Percentiles rank a stretch among this genome's conserved stretches.
These are phyloP conservation scores for Hypanus sabinus DNA, from an alignment of 2,113 vertebrate species.

Conservation along the genomic window DNA sequence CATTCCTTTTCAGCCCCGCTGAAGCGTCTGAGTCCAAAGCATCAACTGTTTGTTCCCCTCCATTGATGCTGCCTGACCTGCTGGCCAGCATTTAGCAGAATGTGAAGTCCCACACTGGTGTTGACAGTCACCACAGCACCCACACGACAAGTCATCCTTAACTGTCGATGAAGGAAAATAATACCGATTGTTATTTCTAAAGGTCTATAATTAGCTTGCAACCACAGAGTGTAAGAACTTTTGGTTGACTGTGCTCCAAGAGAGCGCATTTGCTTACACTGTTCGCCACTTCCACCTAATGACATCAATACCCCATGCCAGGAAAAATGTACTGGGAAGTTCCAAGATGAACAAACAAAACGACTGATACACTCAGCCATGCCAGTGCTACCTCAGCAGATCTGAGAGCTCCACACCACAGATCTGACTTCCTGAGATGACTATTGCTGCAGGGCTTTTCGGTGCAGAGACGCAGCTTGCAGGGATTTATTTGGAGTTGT, in stretches of 20 bases:
- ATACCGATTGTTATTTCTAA: neutral
- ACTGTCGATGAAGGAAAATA: no score
- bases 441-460: neutral
- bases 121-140: no score
- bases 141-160: no score
- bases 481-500: no score
- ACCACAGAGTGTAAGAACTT: neutral
- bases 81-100: no score
- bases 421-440: neutral
- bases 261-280: neutral
- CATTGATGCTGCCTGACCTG: no score
- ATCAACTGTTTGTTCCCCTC: no score
- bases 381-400: neutral
- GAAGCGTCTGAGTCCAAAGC: no score
- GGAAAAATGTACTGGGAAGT: slow-evolving; percentile 17
- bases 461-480: neutral
- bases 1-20: no score
- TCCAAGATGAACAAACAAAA: neutral
- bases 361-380: neutral
- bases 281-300: neutral
- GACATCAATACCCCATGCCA: neutral
- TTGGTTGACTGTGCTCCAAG: no score
- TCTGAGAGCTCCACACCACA: neutral
- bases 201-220: neutral
- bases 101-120: no score